Percentiles rank a stretch among this genome's conserved stretches.
These are phyloP conservation scores for Phalanger gymnotis DNA, from an alignment of 2,797 vertebrate genomes.

Conservation along the genomic window DNA sequence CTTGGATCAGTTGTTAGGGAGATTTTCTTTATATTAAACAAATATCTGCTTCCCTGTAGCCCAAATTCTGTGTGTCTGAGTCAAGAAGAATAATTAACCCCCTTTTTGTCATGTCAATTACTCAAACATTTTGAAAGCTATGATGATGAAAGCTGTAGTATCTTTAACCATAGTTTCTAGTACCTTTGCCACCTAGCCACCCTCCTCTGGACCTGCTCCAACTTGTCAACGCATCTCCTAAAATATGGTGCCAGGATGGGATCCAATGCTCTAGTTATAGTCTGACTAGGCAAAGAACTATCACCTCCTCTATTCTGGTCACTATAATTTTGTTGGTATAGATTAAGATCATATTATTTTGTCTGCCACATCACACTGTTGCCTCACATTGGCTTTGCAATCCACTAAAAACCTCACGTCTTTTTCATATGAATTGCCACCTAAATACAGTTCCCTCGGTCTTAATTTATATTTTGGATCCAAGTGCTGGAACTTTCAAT, in stretches of 20 bases:
- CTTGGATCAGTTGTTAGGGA: neutral
- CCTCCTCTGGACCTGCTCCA: neutral
- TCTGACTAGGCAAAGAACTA: neutral
- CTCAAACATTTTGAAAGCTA: neutral
- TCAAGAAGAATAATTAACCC: neutral
- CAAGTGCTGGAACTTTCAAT: neutral
- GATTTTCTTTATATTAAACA: neutral
- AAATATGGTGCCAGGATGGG: neutral
- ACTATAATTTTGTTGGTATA: neutral
- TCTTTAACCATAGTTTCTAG: neutral
- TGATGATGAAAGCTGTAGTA: neutral
- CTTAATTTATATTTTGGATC: neutral
- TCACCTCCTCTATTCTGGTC: neutral
- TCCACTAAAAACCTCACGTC: neutral
- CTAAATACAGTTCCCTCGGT: neutral
- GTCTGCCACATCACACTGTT: neutral
- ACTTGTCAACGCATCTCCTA: neutral
- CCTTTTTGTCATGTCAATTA: neutral
- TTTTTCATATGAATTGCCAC: neutral
- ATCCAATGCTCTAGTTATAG: neutral
- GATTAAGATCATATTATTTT: neutral
- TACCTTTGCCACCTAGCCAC: neutral
- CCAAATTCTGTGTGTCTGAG: neutral
- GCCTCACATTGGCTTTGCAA: neutral
- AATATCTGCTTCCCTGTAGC: neutral